A percentile compares a stretch with the other conserved stretches of the same genome.
These are phyloP conservation scores for Drosophila quinaria DNA, from an alignment of 2,888 invertebrate species.

Conservation along the genomic window DNA sequence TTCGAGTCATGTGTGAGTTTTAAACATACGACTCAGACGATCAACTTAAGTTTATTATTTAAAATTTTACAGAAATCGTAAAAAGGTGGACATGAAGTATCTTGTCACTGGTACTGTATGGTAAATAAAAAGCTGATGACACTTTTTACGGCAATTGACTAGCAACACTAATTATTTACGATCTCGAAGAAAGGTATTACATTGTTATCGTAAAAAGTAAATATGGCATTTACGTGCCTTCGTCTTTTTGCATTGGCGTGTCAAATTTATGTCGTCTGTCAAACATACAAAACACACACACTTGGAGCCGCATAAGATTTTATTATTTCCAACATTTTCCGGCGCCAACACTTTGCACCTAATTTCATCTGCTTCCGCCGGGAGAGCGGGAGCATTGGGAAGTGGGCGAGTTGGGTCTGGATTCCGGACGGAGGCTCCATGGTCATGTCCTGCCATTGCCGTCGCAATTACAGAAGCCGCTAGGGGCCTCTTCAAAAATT, in stretches of 20 bases:
- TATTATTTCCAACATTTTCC: slow-evolving; percentile 47
- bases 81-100: slow-evolving; percentile 47
- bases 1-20: neutral
- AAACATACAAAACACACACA: slow-evolving; percentile 29
- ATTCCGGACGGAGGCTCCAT: neutral
- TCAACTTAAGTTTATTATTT: slow-evolving; percentile 66
- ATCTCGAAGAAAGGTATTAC: slow-evolving; percentile 48
- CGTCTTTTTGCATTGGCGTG: slow-evolving; percentile 29
- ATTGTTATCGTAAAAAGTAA: slow-evolving; percentile 71
- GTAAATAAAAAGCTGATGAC: slow-evolving; percentile 5
- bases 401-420: slow-evolving; percentile 1
- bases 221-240: slow-evolving; percentile 67
- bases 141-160: slow-evolving; percentile 37
- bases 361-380: slow-evolving; percentile 59
- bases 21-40: slow-evolving; percentile 12
- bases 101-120: slow-evolving; percentile 31
- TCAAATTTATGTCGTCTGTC: slow-evolving; percentile 48
- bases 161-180: slow-evolving; percentile 75
- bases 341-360: slow-evolving; percentile 66
- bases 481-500: slow-evolving; percentile 57
- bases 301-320: slow-evolving; percentile 54
- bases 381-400: slow-evolving; percentile 3
- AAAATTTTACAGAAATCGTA: slow-evolving; percentile 55
- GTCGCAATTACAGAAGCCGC: slow-evolving; percentile 49
- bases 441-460: slow-evolving; percentile 14